Conservation (phyloP, 2,888 invertebrate genomes). For the Drosophila paramelanica region DNA sequence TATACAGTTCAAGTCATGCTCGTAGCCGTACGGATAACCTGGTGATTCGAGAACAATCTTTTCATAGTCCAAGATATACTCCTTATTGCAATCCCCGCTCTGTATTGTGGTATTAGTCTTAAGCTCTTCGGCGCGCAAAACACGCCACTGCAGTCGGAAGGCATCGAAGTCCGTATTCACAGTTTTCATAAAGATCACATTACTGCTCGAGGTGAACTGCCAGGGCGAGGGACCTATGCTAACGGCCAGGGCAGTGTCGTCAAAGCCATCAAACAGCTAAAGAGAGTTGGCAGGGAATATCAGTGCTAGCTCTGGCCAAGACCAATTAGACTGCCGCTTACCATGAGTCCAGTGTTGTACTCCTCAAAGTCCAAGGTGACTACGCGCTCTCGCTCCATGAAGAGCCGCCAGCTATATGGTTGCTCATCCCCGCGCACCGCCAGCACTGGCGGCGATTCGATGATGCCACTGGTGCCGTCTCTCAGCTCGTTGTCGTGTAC, state of each 20-base stretch:
- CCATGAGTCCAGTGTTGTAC: constrained; percentile 77
- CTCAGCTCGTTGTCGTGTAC: constrained; percentile 80
- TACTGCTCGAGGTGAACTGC: constrained; percentile 87
- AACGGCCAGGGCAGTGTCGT: constrained; percentile 86
- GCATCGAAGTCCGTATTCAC: constrained; percentile 68
- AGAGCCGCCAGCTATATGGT: constrained; percentile 82
- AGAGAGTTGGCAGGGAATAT: not conserved
- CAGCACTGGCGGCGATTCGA: constrained; percentile 76
- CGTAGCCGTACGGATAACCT: constrained; percentile 90
- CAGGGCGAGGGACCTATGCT: constrained; percentile 67
- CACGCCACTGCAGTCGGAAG: constrained; percentile 80
- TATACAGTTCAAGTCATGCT: constrained; percentile 87
- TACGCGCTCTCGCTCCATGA: constrained; percentile 52
- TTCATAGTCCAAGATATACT: not conserved
- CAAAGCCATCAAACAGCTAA: constrained; percentile 91
- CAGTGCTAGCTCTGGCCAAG: not conserved
- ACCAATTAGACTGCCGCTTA: constrained; percentile 37
- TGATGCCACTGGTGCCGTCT: constrained; percentile 67
- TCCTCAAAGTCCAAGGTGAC: constrained; percentile 73
- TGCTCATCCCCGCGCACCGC: constrained; percentile 56
- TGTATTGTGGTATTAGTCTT: constrained; percentile 33
- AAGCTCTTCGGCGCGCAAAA: constrained; percentile 57
- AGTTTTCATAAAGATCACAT: constrained; percentile 87
- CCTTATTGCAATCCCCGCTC: constrained; percentile 58
- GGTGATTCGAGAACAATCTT: constrained; percentile 87